A percentile compares a stretch with the other conserved stretches of the same genome.
phyloP scores from a whole-genome alignment of 2,797 vertebrate species.

The Eutrigla gurnardus region DNA sequence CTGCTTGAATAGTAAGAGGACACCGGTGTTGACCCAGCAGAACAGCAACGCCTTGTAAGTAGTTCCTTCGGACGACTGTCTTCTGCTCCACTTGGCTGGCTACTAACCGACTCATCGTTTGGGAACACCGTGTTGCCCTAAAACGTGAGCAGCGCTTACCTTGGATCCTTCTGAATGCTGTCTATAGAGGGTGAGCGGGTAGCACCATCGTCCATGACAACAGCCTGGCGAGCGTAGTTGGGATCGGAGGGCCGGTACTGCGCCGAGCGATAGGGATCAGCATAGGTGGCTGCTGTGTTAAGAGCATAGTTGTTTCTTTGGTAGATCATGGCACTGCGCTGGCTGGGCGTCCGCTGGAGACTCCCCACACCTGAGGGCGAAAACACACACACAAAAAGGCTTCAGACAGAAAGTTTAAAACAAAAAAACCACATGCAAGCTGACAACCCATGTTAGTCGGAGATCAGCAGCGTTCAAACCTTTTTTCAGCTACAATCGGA shows the following conservation, averaged over 20 bases:
- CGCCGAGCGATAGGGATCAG: conserved; percentile 89
- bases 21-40: conserved; percentile 73
- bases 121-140: background rate
- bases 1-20: conserved; percentile 74
- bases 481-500: conserved; percentile 44
- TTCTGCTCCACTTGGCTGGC: conserved; percentile 11
- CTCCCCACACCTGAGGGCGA: conserved; percentile 89
- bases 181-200: conserved; percentile 96
- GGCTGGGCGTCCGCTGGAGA: conserved; percentile 94
- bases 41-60: conserved; percentile 67
- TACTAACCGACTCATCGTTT: conserved; percentile 25
- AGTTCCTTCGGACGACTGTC: conserved; percentile 47
- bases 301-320: conserved; percentile 94
- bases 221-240: conserved; percentile 82
- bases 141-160: conserved; percentile 79
- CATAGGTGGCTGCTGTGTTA: conserved; percentile 88
- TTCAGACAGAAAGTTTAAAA: conserved; percentile 22
- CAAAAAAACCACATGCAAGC: background rate
- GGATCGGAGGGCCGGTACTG: conserved; percentile 89
- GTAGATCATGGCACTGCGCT: conserved; percentile 94
- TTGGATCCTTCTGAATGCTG: conserved; percentile 98
- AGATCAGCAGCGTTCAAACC: conserved; percentile 49
- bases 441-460: conserved; percentile 7
- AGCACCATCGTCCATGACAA: conserved; percentile 87
- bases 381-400: conserved; percentile 1